Evolutionary conservation across 2,888 invertebrate species (phyloP).

Genomic region (Ophonus ardosiacus): DNA sequence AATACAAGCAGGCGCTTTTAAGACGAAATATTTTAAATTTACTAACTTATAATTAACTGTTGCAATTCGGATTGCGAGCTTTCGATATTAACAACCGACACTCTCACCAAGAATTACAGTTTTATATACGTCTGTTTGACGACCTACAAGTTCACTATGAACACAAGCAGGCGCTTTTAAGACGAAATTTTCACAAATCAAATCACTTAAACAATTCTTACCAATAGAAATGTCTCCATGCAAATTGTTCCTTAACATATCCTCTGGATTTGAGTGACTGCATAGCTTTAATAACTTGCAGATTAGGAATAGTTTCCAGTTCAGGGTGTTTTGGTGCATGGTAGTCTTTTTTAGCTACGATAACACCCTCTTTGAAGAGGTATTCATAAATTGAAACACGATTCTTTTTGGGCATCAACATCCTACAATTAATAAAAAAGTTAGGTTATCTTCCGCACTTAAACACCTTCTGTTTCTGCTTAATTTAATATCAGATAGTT

Average conservation of each 20-base stretch:
- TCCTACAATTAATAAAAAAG: conserved; percentile 78
- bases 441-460: conserved; percentile 65
- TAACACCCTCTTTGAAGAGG: conserved; percentile 99
- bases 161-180: conserved; percentile 53
- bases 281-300: conserved; percentile 99
- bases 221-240: conserved; percentile 99
- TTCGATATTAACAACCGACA: conserved; percentile 8
- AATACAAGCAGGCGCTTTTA: conserved; percentile 26
- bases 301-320: conserved; percentile 95
- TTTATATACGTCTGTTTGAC: conserved; percentile 48
- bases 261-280: conserved; percentile 98
- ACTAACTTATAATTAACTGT: not conserved
- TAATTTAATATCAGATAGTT: conserved; percentile 38
- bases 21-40: conserved; percentile 11
- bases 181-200: conserved; percentile 31
- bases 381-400: conserved; percentile 97
- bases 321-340: conserved; percentile 99
- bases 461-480: not conserved
- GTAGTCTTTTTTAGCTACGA: conserved; percentile 99
- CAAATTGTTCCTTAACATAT: conserved; percentile 99
- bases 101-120: conserved; percentile 51
- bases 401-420: conserved; percentile 99
- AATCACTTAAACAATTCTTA: conserved; percentile 71
- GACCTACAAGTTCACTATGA: conserved; percentile 39
- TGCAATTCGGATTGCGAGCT: conserved; percentile 31